Base-by-base conservation (phyloP, 2,113 vertebrate genomes). In the Sturnira hondurensis region DNA sequence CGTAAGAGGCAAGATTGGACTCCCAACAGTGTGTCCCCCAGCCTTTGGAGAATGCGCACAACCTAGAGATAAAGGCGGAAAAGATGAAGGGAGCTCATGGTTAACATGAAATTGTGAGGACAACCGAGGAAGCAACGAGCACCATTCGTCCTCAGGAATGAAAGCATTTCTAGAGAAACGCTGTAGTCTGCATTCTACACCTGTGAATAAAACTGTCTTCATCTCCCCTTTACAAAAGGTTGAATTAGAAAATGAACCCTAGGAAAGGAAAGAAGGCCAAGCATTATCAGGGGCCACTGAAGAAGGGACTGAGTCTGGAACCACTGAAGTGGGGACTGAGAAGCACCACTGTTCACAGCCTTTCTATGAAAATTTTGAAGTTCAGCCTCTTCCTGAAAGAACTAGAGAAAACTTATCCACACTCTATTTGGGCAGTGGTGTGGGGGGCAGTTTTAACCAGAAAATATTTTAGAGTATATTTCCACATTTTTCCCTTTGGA, bases 391-490 rank as follows among this genome's bases (percentile, higher is more conserved):
- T 68, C 54, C 93, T 71, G 80, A 85, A 92, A 95, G n/a, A 86
- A 54, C 47, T 43, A 47, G 41, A 89, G 77, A 74, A 85, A 74
- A 70, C 50, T 36, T 92, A 86, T 86, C 20, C 67, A 91, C 85
- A 86, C 7, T 74, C 95, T 91, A 65, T 31, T 11, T 86, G 74
- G 43, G 43, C 36, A 73, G 41, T 33, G 65, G 47, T 17, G 22
- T 58, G 31, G 73, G 24, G 54, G 20, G 50, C 31, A 54, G 15
- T 93, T 86, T 93, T 85, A 45, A 83, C 61, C 63, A 81, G 36
- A 81, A 92, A 96, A 82, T 80, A 96, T 91, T 96, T 93, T 74
- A 82, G 28, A 95, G 80, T 90, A 36, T 67, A 19, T 76, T 70
- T 85, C 36, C 11, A 89, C 33, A 78, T 80, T 80, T 80, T 50